Conservation (phyloP, 2,797 vertebrate species). For the Acipenser oxyrinchus region DNA sequence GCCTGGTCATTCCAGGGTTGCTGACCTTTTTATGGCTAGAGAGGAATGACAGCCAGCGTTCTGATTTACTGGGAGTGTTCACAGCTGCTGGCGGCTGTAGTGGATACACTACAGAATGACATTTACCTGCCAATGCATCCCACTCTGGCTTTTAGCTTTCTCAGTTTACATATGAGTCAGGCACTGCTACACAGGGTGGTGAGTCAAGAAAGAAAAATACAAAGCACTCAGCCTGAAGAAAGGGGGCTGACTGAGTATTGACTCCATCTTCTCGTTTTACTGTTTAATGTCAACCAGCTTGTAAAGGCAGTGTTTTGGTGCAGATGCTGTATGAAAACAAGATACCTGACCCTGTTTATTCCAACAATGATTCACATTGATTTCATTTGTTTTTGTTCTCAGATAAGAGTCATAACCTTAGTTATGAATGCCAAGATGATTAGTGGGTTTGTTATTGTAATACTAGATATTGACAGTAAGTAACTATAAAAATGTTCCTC, state of each 20-base stretch:
- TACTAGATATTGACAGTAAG: no score
- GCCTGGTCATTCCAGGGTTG: neutral
- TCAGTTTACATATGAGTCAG: conserved; percentile 1
- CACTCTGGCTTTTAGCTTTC: neutral
- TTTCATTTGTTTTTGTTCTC: no score
- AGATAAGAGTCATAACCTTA: no score
- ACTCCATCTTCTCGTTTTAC: neutral
- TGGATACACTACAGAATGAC: neutral
- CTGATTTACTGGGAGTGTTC: neutral
- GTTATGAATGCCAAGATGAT: no score
- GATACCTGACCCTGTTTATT: no score
- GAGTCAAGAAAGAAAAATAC: neutral
- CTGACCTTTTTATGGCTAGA: neutral
- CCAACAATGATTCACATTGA: no score
- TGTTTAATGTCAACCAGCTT: neutral
- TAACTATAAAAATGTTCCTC: no score
- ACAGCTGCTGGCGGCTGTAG: neutral
- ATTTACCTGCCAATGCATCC: neutral
- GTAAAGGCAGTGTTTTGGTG: neutral
- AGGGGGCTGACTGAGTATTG: neutral
- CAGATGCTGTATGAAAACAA: neutral
- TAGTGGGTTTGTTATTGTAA: no score
- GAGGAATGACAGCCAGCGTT: neutral
- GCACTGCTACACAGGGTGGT: neutral
- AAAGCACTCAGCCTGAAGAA: neutral